Percentiles rank a stretch among this genome's conserved stretches.
Evolutionary conservation across 2,888 invertebrate species (phyloP).

Genomic region (Drosophila kokeensis): DNA sequence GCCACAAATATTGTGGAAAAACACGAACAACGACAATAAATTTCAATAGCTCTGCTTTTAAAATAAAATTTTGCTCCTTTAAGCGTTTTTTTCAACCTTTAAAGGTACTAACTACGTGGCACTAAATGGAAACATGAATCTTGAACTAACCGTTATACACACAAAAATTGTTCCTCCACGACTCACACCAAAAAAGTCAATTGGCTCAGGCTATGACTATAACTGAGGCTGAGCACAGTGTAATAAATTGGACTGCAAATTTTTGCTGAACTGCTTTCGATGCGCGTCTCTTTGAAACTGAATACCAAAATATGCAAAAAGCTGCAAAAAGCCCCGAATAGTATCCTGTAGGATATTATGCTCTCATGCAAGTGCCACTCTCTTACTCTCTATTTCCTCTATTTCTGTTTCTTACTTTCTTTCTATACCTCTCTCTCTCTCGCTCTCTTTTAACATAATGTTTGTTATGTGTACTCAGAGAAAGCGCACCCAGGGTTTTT

Average conservation of each 20-base stretch:
- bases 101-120: slow-evolving; percentile 40
- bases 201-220: slow-evolving; percentile 38
- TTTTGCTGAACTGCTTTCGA: slow-evolving; percentile 76
- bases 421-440: background rate
- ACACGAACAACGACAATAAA: slow-evolving; percentile 20
- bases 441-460: slow-evolving; percentile 10
- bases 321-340: slow-evolving; percentile 67
- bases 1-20: slow-evolving; percentile 4
- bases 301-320: slow-evolving; percentile 59
- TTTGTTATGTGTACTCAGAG: slow-evolving; percentile 37
- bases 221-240: slow-evolving; percentile 31
- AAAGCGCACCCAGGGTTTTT: slow-evolving; percentile 47
- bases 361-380: slow-evolving; percentile 41
- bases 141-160: slow-evolving; percentile 74
- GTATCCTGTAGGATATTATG: slow-evolving; percentile 70
- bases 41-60: slow-evolving; percentile 13
- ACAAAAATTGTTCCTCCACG: slow-evolving; percentile 62
- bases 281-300: slow-evolving; percentile 77
- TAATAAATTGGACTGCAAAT: slow-evolving; percentile 25
- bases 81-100: slow-evolving; percentile 3
- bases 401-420: slow-evolving; percentile 3
- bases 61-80: background rate
- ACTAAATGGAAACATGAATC: slow-evolving; percentile 29
- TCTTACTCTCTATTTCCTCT: slow-evolving; percentile 6
- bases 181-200: slow-evolving; percentile 48